phyloP scores from a whole-genome alignment of 2,888 invertebrate species.

The Apodemia mormo region DNA sequence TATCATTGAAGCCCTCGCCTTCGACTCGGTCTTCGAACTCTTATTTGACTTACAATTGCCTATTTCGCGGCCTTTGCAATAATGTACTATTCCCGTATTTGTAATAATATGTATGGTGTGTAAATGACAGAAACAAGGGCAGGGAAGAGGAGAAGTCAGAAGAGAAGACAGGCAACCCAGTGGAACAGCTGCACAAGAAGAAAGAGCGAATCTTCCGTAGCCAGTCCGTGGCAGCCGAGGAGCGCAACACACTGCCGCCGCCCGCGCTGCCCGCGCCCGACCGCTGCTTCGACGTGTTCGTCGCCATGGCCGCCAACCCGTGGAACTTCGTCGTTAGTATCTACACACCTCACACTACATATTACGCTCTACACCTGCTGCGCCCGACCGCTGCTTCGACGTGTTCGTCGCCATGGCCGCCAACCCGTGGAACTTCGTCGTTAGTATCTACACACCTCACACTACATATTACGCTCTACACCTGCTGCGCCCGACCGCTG shows the following conservation, averaged over 20 bases:
- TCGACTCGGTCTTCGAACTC: no score
- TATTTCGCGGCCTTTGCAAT: no score
- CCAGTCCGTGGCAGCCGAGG: constrained; percentile 29
- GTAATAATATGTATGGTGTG: not conserved
- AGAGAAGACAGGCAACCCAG: constrained; percentile 57
- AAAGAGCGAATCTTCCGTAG: constrained; percentile 73
- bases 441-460: constrained; percentile 49
- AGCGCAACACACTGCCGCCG: constrained; percentile 55
- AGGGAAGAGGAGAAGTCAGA: constrained; percentile 54
- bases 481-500: no score
- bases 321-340: constrained; percentile 84
- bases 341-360: no score
- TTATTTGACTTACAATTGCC: no score
- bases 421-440: constrained; percentile 88
- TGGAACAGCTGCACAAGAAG: constrained; percentile 68
- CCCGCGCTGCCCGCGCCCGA: constrained; percentile 69
- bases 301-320: constrained; percentile 90
- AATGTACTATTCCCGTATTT: no score
- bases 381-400: constrained; percentile 83
- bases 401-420: constrained; percentile 88
- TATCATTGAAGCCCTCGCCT: no score
- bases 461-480: not conserved
- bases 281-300: constrained; percentile 85
- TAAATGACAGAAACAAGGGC: constrained; percentile 49
- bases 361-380: no score